Evolutionary conservation across 1,140 invertebrate genomes (phyloP).

Genomic region (Micrasema longulum): DNA sequence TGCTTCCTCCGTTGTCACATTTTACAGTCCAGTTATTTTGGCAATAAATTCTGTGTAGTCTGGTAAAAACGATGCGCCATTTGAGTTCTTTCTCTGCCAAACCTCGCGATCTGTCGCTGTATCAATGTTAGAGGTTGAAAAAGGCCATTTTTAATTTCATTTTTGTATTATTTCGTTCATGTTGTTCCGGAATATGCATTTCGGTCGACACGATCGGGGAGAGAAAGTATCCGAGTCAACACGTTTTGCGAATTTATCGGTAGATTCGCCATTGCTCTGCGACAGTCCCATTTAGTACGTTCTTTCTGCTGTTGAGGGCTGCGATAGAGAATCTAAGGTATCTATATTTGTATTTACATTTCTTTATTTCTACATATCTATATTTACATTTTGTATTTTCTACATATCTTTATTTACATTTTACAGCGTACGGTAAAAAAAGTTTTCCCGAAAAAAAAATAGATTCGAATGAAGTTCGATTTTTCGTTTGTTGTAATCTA

Average conservation of each 20-base stretch:
- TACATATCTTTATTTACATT: no score
- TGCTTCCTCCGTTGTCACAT: conserved; percentile 38
- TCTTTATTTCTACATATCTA: no score
- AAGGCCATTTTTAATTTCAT: background rate
- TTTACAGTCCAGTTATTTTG: conserved; percentile 46
- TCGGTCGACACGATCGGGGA: conserved; percentile 5
- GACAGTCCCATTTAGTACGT: no score
- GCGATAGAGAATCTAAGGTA: no score
- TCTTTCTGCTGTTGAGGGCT: no score
- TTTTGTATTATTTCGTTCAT: background rate
- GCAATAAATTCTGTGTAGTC: conserved; percentile 25
- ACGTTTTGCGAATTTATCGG: conserved; percentile 4
- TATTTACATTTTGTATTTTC: no score
- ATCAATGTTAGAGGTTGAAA: background rate
- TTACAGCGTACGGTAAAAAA: no score
- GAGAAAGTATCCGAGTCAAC: conserved; percentile 1
- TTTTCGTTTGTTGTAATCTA: no score
- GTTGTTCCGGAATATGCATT: conserved; percentile 5
- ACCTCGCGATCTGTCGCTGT: background rate
- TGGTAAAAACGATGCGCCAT: conserved; percentile 5
- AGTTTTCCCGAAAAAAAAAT: no score
- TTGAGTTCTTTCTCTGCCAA: background rate
- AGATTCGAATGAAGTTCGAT: no score
- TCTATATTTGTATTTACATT: no score
- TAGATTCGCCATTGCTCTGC: no score